phyloP scores from a whole-genome alignment of 2,797 vertebrate species.

The Tapirus indicus region DNA sequence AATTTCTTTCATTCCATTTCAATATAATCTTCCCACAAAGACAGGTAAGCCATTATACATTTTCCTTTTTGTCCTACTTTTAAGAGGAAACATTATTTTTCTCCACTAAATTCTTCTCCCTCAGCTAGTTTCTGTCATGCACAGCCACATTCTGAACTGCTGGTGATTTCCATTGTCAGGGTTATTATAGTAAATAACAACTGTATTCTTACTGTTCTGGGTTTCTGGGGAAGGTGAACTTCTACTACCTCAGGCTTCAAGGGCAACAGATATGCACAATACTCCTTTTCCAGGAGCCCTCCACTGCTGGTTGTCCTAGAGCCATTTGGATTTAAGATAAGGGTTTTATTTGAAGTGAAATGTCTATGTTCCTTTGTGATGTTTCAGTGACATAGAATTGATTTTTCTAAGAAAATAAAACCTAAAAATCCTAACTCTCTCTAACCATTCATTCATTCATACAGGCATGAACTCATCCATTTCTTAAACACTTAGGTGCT shows the following conservation, averaged over 20 bases:
- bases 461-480: background rate
- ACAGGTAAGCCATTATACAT: background rate
- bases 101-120: background rate
- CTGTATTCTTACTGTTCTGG: background rate
- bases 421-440: background rate
- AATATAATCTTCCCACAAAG: background rate
- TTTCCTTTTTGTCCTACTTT: slow-evolving; percentile 17
- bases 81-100: background rate
- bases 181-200: background rate
- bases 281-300: background rate
- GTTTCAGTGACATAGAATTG: background rate
- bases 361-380: background rate
- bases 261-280: background rate
- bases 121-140: slow-evolving; percentile 16
- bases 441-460: background rate
- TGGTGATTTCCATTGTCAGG: slow-evolving; percentile 8
- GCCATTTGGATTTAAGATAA: slow-evolving; percentile 20
- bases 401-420: slow-evolving; percentile 39
- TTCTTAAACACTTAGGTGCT: background rate
- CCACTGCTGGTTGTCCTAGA: background rate
- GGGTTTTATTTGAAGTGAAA: slow-evolving; percentile 13
- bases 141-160: background rate
- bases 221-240: background rate
- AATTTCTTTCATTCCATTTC: background rate
- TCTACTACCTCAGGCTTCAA: background rate